Conservation (phyloP, 1,140 invertebrate genomes). For the Rhopalosiphum padi region DNA sequence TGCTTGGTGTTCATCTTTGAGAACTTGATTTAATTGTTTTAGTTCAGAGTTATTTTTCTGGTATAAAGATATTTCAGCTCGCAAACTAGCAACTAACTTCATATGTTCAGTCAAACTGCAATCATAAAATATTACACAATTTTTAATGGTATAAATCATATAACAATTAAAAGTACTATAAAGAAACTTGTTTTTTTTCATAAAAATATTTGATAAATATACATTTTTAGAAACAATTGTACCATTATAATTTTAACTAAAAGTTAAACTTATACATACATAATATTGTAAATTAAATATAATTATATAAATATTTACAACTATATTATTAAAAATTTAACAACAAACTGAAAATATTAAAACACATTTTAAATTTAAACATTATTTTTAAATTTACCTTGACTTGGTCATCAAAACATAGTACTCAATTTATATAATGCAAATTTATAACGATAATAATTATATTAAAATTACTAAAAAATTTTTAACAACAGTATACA, state of each 20-base stretch:
- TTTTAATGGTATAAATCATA: neutral
- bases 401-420: neutral
- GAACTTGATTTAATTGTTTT: conserved; percentile 82
- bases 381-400: neutral
- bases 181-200: neutral
- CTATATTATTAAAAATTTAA: neutral
- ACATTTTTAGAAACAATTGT: neutral
- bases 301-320: neutral
- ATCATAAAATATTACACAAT: conserved; percentile 59
- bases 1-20: conserved; percentile 94
- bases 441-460: neutral
- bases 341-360: neutral
- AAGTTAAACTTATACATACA: neutral
- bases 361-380: neutral
- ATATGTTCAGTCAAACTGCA: conserved; percentile 77
- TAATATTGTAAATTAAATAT: neutral
- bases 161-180: neutral
- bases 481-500: neutral
- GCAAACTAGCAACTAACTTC: conserved; percentile 71
- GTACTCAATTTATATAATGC: neutral
- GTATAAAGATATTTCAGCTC: conserved; percentile 74
- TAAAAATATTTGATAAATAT: neutral
- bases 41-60: conserved; percentile 70
- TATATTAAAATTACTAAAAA: neutral
- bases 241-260: neutral